Percentiles rank a stretch among this genome's conserved stretches.
phyloP scores from a whole-genome alignment of 2,113 vertebrate genomes.

The Tetrax tetrax region DNA sequence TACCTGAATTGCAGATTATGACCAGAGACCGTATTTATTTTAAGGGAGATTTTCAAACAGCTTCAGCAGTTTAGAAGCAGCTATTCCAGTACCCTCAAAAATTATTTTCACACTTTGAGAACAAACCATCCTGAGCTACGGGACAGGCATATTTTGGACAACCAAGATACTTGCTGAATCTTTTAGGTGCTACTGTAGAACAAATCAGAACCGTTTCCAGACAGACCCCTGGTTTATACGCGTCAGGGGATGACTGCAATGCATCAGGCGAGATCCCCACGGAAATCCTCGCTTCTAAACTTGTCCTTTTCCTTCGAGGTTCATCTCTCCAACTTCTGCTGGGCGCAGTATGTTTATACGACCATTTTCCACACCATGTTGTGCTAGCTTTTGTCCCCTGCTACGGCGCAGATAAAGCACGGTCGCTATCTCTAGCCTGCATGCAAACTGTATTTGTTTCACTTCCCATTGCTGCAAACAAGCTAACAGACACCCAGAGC shows the following conservation, averaged over 20 bases:
- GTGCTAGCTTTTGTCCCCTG: not conserved
- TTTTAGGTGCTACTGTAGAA: not conserved
- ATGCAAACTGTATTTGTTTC: not conserved
- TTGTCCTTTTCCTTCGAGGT: not conserved
- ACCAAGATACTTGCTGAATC: not conserved
- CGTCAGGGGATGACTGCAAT: rapidly evolving
- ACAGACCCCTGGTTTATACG: rapidly evolving
- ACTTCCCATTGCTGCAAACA: slow-evolving; percentile 3
- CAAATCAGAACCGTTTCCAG: rapidly evolving
- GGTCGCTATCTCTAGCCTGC: not conserved
- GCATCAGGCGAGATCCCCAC: not conserved
- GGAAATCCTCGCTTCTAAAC: not conserved
- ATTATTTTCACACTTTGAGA: not conserved
- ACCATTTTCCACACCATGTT: not conserved
- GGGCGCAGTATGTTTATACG: not conserved
- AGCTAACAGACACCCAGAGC: not conserved
- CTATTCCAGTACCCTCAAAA: not conserved
- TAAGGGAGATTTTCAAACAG: not conserved
- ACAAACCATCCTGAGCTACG: not conserved
- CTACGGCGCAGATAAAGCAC: not conserved
- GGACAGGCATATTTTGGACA: not conserved
- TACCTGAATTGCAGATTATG: not conserved
- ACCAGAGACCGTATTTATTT: not conserved
- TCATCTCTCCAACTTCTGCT: not conserved
- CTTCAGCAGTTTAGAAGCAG: not conserved